Base-by-base conservation (phyloP, 2,797 vertebrate genomes). In the Otolemur crassicaudatus region DNA sequence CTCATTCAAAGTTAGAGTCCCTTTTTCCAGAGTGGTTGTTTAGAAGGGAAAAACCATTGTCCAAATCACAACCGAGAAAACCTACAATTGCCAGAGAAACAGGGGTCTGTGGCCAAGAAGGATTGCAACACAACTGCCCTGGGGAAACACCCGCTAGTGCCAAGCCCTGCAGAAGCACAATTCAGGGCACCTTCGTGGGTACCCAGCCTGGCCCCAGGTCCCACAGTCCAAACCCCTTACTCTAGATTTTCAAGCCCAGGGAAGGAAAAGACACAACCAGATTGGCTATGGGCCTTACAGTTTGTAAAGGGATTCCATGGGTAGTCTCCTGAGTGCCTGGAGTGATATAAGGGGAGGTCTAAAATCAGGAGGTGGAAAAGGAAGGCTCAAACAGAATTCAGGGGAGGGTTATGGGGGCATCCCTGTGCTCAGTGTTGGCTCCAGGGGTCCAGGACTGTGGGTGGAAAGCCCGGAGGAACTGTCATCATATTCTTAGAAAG, bases 61-160 rank as follows among this genome's bases (percentile, higher is more conserved):
- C 43, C 90, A 95, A 97, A 76, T 37, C 81, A 10, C 56, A 95
- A 95, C 97, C 63, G 19, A 97, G 94, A 63, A 97, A 98, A 87
- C 70, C 34, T 49, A 12, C 0, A 65, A 98, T 96, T 98, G 98
- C 94, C 95, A 96, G 95, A 94, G 73, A 97, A 97, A 91, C 7
- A 37, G 80, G 92, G 69, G 79, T 94, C 17, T 0, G 31, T 53
- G 34, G 93, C 96, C 96, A 98, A 96, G 88, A 95, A 65, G 92
- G 61, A 96, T 97, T 93, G 63, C 72, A 82, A 93, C 96, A 98
- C 84, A 56, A 1, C 27, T 0, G 40, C 88, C 96, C 96, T 7
- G 16, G 85, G 81, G 61, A 77, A 9, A 49, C 67, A 94, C 3
- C n/a, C 12, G 7, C 61, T 12, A 5, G 20, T 65, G 91, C 95